Base-by-base conservation (phyloP, 2,113 vertebrate species). In the Periophthalmus modestus region DNA sequence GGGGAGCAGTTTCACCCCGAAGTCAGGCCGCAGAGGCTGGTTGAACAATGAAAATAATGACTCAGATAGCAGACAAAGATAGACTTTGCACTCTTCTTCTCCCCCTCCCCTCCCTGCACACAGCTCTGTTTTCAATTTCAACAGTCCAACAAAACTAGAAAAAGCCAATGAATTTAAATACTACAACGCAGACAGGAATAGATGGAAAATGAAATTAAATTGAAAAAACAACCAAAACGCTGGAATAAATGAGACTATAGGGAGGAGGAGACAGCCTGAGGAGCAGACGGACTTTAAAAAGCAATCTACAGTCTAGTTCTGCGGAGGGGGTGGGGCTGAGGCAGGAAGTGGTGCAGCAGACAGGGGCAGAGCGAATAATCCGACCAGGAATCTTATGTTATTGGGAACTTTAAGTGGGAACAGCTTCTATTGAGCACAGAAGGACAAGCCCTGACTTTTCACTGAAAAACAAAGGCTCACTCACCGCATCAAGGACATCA, bases 41-140 rank as follows among this genome's bases (percentile, higher is more conserved):
- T 10, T 34, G 75, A 89, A 90, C 88, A 90, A 89, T 88, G 75
- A 89, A 78, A 83, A 73, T 77, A 88, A 85, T 81, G 84, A 89
- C 61, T 89, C 85, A 83, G 85, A 85, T 89, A 72, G 69, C 75
- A 89, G 81, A 89, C 88, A 85, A 88, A 89, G 89, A 89, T 87
- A 87, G 87, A 87, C 69, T 72, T 76, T 77, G 43, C 82, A 73
- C 86, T 86, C 48, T 70, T 34, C 67, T 73, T 66, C 72, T 74
- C 68, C 14, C 55, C 21, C 50, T n/a, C 13, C 61, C 73, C 68
- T 33, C 75, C 48, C 72, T 72, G 74, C 77, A 65, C 72, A 70
- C n/a, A 36, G 28, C 47, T 68, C 81, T 74, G 81, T 75, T 78
- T 88, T 75, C 55, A 75, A 69, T 84, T 78, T 85, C 11, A 18